Evolutionary conservation across 1,140 invertebrate species (phyloP).

Genomic region (Achatina immaculata): DNA sequence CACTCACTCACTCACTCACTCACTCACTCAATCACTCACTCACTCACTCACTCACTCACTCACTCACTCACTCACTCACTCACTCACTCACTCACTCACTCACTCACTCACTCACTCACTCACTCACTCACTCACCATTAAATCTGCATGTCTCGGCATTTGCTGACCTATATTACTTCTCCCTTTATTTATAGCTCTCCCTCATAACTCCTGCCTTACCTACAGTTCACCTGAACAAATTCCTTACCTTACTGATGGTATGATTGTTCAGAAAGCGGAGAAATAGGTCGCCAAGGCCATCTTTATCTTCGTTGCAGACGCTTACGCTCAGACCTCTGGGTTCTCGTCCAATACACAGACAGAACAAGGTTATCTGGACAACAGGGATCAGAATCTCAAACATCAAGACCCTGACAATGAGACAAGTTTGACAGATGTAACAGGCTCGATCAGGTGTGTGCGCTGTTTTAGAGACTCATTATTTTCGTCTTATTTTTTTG

Average conservation of each 20-base stretch:
- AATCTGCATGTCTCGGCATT: background rate
- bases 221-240: too few relatives aligned
- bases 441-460: background rate
- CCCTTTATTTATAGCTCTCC: background rate
- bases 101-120: too few relatives aligned
- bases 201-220: background rate
- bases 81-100: too few relatives aligned
- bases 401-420: conserved; percentile 63
- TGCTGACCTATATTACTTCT: background rate
- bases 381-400: conserved; percentile 94
- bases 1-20: too few relatives aligned
- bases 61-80: too few relatives aligned
- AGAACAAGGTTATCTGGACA: conserved; percentile 95
- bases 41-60: too few relatives aligned
- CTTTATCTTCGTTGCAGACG: conserved; percentile 76
- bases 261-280: conserved; percentile 53
- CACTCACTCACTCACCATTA: too few relatives aligned
- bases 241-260: conserved; percentile 60
- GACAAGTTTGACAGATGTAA: background rate
- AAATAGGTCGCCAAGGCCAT: conserved; percentile 46
- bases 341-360: conserved; percentile 91
- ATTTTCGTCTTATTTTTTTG: background rate
- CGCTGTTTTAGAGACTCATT: background rate
- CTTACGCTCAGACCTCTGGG: conserved; percentile 87
- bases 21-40: too few relatives aligned